phyloP scores from a whole-genome alignment of 2,113 vertebrate genomes.

The Gobius niger region DNA sequence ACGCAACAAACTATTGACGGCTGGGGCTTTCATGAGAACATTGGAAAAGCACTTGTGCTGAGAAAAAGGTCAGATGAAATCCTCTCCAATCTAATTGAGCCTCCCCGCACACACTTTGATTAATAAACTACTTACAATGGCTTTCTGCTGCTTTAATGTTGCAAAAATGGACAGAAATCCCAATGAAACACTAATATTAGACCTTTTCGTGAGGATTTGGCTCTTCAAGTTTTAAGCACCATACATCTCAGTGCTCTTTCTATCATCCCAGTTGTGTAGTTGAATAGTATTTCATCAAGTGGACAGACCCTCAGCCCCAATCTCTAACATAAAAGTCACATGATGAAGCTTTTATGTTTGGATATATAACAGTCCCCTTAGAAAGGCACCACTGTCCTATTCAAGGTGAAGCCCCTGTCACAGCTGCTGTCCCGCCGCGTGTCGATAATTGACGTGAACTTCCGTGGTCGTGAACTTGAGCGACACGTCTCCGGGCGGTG shows the following conservation, averaged over 20 bases:
- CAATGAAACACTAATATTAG: too few species aligned
- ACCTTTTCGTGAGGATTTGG: too few species aligned
- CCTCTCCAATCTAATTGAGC: conserved; percentile 50
- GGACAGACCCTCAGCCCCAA: too few species aligned
- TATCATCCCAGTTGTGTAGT: too few species aligned
- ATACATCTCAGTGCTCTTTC: too few species aligned
- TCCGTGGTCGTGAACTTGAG: conserved; percentile 40
- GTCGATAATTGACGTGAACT: conserved; percentile 57
- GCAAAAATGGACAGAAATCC: conserved; percentile 7
- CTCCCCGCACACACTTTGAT: conserved; percentile 38
- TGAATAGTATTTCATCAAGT: too few species aligned
- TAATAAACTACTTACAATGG: conserved; percentile 38
- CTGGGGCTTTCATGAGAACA: conserved; percentile 50
- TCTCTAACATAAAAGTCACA: too few species aligned
- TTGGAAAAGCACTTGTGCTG: conserved; percentile 53
- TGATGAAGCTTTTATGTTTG: too few species aligned
- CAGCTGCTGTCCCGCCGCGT: conserved; percentile 7
- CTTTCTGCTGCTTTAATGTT: conserved; percentile 22
- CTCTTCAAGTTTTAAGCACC: too few species aligned
- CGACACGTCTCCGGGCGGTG: conserved; percentile 25
- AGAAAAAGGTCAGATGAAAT: conserved; percentile 70
- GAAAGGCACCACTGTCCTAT: neutral
- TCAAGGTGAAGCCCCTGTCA: conserved; percentile 26
- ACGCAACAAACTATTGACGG: conserved; percentile 58
- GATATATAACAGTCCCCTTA: too few species aligned